These are phyloP conservation scores for Sinopyrophorus schimmeli DNA, from an alignment of 2,888 invertebrate genomes.

Conservation along the genomic window DNA sequence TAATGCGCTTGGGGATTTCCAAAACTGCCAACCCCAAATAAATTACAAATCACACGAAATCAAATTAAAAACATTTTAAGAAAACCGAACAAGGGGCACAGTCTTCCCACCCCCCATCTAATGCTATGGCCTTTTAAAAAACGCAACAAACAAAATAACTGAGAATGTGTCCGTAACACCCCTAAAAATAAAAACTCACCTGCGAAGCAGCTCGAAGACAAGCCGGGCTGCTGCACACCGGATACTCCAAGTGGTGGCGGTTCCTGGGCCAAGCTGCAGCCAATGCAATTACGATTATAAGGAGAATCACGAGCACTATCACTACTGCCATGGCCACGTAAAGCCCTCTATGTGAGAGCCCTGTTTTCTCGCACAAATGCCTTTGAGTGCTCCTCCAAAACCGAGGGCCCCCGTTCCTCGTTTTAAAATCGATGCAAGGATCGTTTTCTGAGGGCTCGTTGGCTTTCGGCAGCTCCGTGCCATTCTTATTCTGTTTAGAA, in stretches of 20 bases:
- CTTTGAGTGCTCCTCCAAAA: conserved; percentile 38
- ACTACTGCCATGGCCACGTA: conserved; percentile 41
- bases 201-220: conserved; percentile 59
- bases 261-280: conserved; percentile 56
- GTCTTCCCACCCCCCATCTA: no score
- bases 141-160: no score
- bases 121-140: no score
- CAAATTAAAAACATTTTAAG: no score
- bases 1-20: no score
- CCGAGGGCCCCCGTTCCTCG: conserved; percentile 19
- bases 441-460: conserved; percentile 42
- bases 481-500: conserved; percentile 29
- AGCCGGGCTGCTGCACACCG: conserved; percentile 55
- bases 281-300: conserved; percentile 56
- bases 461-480: conserved; percentile 31
- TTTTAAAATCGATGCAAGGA: conserved; percentile 44
- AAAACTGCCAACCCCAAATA: no score
- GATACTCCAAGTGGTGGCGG: conserved; percentile 50
- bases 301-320: conserved; percentile 50
- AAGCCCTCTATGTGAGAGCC: conserved; percentile 44
- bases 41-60: no score
- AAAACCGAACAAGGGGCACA: no score
- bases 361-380: conserved; percentile 43
- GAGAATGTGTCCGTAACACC: no score
- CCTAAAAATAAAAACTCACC: no score